Evolutionary conservation across 2,113 vertebrate species (phyloP).

Genomic region (Rhizomys pruinosus): DNA sequence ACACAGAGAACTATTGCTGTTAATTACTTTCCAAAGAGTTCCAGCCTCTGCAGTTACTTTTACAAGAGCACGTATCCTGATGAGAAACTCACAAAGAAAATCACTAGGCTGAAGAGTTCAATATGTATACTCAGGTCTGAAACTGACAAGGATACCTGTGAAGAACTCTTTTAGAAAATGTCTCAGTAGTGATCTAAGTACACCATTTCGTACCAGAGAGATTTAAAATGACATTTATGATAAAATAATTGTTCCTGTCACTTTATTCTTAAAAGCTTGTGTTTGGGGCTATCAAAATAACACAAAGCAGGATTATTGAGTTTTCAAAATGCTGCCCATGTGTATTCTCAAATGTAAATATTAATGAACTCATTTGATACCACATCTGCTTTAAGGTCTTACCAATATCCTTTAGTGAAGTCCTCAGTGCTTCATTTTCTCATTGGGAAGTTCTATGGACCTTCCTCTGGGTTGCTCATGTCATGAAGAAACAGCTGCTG

Average conservation of each 20-base stretch:
- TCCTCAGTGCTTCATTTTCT: background rate
- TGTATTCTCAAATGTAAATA: background rate
- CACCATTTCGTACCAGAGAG: background rate
- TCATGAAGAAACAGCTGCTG: background rate
- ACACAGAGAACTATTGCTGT: background rate
- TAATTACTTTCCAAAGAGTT: background rate
- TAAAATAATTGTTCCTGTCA: background rate
- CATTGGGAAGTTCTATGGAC: background rate
- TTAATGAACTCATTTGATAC: background rate
- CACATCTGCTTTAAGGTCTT: background rate
- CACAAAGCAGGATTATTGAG: background rate
- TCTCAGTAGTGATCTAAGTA: fast-evolving
- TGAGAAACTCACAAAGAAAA: no score
- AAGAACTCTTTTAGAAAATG: background rate
- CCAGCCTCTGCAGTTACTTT: background rate
- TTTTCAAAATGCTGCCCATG: background rate
- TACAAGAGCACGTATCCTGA: background rate
- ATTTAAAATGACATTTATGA: background rate
- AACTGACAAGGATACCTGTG: background rate
- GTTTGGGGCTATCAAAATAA: background rate
- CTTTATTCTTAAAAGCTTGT: background rate
- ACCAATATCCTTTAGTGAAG: background rate
- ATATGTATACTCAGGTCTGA: background rate
- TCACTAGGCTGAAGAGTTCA: background rate
- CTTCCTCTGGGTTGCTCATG: background rate